Percentiles rank a stretch among this genome's conserved stretches.
These are phyloP conservation scores for Melanerpes formicivorus DNA, from an alignment of 2,113 vertebrate species.

Conservation along the genomic window DNA sequence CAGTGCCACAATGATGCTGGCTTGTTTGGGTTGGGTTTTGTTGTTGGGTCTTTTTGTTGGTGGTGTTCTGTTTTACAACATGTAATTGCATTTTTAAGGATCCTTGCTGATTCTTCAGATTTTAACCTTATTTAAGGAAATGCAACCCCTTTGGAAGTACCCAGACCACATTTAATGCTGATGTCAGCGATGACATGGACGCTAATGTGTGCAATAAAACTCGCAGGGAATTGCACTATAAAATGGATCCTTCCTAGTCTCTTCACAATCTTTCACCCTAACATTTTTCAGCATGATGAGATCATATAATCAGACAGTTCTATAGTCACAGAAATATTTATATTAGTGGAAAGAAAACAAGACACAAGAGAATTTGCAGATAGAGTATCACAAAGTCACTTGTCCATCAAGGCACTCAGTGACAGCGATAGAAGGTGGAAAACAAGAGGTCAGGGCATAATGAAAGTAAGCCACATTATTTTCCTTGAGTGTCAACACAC, in stretches of 20 bases:
- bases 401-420: slow-evolving; percentile 3
- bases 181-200: background rate
- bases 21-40: no score
- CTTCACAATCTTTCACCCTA: background rate
- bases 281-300: background rate
- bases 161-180: background rate
- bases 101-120: background rate
- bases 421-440: slow-evolving; percentile 28
- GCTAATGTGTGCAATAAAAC: background rate
- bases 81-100: background rate
- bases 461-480: slow-evolving; percentile 38
- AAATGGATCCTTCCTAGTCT: background rate
- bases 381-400: slow-evolving; percentile 38
- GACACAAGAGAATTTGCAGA: slow-evolving; percentile 44
- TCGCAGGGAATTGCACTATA: background rate
- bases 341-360: slow-evolving; percentile 26
- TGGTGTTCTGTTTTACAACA: background rate
- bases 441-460: slow-evolving; percentile 36
- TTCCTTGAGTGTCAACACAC: slow-evolving; percentile 37
- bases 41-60: no score
- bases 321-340: slow-evolving; percentile 3
- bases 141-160: background rate
- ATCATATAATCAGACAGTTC: background rate
- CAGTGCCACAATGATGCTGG: background rate
- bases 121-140: background rate